Conservation (phyloP, 2,113 vertebrate genomes). For the Vulpes lagopus region DNA sequence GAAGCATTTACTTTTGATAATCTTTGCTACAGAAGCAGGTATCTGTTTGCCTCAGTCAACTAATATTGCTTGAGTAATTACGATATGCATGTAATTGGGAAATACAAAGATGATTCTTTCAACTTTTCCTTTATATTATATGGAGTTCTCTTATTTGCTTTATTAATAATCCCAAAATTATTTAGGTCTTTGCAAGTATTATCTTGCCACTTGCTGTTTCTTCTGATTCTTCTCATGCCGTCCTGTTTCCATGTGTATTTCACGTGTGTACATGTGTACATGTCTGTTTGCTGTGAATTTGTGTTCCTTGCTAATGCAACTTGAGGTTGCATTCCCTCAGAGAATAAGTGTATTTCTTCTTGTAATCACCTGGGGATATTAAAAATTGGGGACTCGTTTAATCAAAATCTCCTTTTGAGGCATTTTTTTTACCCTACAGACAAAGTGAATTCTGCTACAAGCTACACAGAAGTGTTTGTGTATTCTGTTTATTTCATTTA, state of each 20-base stretch:
- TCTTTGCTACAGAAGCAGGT: not conserved
- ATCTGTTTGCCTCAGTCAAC: not conserved
- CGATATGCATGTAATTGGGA: not conserved
- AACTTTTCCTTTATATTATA: slow-evolving; percentile 36
- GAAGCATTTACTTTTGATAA: slow-evolving; percentile 24
- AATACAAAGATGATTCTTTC: not conserved
- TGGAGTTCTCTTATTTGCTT: not conserved
- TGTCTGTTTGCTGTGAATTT: not conserved
- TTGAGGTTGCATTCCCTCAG: not conserved
- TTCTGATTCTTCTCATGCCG: not conserved
- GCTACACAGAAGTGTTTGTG: not conserved
- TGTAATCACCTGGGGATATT: not conserved
- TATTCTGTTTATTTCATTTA: not conserved
- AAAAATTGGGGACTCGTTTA: not conserved
- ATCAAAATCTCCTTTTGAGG: not conserved
- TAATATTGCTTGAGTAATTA: not conserved
- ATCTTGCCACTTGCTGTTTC: not conserved
- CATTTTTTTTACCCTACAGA: not conserved
- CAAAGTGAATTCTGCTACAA: not conserved
- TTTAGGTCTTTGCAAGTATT: not conserved
- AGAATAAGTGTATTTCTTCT: not conserved
- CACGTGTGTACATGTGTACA: not conserved
- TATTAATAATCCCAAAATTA: slow-evolving; percentile 3
- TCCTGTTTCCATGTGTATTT: not conserved
- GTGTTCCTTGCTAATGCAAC: not conserved